Percentiles rank a stretch among this genome's conserved stretches.
phyloP scores from a whole-genome alignment of 1,140 invertebrate species.

The Polypedilum pembai region DNA sequence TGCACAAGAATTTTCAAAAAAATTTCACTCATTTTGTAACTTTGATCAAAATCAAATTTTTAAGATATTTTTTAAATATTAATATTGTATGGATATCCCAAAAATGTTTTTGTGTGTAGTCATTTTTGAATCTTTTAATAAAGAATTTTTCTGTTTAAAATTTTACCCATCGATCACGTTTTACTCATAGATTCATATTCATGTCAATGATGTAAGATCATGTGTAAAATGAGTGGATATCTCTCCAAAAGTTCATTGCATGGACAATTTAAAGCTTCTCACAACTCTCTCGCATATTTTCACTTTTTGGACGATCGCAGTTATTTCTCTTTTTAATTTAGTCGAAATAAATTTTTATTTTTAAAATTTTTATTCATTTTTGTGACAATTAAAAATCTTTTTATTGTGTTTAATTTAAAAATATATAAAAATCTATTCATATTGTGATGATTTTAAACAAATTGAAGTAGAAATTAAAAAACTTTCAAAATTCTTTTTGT shows the following conservation, averaged over 20 bases:
- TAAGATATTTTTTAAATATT: no score
- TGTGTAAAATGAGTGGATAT: not conserved
- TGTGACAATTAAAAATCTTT: not conserved
- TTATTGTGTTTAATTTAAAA: not conserved
- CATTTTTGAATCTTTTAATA: not conserved
- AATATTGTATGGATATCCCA: no score
- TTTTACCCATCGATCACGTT: not conserved
- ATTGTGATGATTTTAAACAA: constrained; percentile 7
- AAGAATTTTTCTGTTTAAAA: no score
- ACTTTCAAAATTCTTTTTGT: constrained; percentile 9
- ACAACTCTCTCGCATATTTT: constrained; percentile 10
- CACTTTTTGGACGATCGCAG: not conserved
- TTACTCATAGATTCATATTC: not conserved
- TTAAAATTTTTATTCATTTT: not conserved
- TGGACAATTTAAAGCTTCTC: not conserved
- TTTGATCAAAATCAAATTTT: no score
- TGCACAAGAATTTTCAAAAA: no score
- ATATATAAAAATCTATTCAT: not conserved
- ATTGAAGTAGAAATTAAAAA: not conserved
- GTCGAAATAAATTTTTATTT: not conserved
- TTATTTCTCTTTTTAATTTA: constrained; percentile 14
- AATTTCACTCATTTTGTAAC: no score
- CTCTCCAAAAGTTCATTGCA: not conserved
- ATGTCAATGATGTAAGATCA: not conserved
- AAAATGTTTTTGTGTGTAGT: not conserved